Base-by-base conservation (phyloP, 2,888 invertebrate genomes). In the Lasioglossum calceatum region DNA sequence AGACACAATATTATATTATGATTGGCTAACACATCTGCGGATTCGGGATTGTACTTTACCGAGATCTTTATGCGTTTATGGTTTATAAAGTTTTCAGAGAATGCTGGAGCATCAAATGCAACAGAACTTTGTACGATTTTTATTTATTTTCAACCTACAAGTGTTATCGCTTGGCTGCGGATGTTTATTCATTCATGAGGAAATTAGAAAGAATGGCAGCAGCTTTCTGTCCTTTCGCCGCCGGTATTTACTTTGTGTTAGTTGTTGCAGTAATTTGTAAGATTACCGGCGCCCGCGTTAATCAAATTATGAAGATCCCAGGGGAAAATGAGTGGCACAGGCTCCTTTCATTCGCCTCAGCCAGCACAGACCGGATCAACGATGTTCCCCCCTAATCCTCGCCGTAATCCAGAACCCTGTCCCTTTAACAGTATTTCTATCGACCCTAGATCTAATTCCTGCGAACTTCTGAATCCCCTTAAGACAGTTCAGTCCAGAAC, bases 391-490 rank as follows among this genome's bases (percentile, higher is more conserved):
- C 39, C 70, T 70, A 39, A 70, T 70, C 70, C 39, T 36, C 4
- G 19, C 36, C 36, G 39, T 70, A 70, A 70, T 36, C 70, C 70
- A 70, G 70, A 39, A 70, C 39, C 36, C 70, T 39, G 39, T 70
- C 23, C 39, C 70, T 39, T 70, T 72, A 72, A 72, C 72, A 23
- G 70, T 39, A 39, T 70, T 70, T 70, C 70, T 39, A 70, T 70
- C 39, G 36, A 70, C 39, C 70, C 36, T 23, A 19, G 70, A 70
- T 39, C 70, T 70, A 70, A 70, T 70, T 70, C 39, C 70, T 36
- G 67, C 32, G 39, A 70, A 70, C 70, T 70, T 70, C 70, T 39
- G 36, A 39, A 70, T 70, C 70, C 70, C 36, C 70, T 70, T 70
- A 70, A 70, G 70, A 70, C 23, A 19, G 23, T 70, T 70, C 39